Evolutionary conservation across 2,797 vertebrate species (phyloP), one percentile per base, ranked within the genome.

Genomic region (Pipistrellus pipistrellus): DNA sequence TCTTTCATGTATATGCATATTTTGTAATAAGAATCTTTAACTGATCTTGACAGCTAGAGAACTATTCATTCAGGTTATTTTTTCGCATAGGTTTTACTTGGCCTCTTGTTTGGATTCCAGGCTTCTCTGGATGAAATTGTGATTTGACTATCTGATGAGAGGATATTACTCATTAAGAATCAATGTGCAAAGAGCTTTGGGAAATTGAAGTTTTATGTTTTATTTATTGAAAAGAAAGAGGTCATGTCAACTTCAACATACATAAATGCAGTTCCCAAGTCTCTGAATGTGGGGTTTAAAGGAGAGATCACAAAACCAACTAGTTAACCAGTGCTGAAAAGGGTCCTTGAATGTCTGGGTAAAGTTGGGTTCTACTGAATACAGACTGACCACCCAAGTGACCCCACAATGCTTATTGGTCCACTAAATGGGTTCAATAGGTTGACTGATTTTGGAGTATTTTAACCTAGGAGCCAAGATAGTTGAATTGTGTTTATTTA

Each of bases 141-240:
- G 77, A 93, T 85, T 68, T 73, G 72, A 96, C 68, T 87, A 62
- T 57, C 93, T 97, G 94, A 97, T 94, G 76, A 93, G 91, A 78
- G 92, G 96, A 87, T 59, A 84, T 92, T 81, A 86, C 77, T 95
- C 73, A 97, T 97, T 98, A 96, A 97, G 97, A 93, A 95, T 32
- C 95, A 96, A 97, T 94, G 73, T 93, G 94, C 89, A 90, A 90
- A 90, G 27, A 88, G 84, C 66, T 97, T 88, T 94, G 85, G 85
- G 96, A 97, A 96, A 98, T 64, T 77, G 88, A 96, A 97, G 75
- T 88, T 97, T 95, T 83, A 69, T 78, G 95, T 96, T 96, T 95
- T 91, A 93, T 93, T 81, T 97, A 93, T 85, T 95, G 81, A 92
- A 97, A 77, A 97, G 88, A 97, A 97, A 88, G 87, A 97, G 88